Evolutionary conservation across 1,140 invertebrate genomes (phyloP), one percentile per base, ranked within the genome.

Genomic region (Megalopta genalis): DNA sequence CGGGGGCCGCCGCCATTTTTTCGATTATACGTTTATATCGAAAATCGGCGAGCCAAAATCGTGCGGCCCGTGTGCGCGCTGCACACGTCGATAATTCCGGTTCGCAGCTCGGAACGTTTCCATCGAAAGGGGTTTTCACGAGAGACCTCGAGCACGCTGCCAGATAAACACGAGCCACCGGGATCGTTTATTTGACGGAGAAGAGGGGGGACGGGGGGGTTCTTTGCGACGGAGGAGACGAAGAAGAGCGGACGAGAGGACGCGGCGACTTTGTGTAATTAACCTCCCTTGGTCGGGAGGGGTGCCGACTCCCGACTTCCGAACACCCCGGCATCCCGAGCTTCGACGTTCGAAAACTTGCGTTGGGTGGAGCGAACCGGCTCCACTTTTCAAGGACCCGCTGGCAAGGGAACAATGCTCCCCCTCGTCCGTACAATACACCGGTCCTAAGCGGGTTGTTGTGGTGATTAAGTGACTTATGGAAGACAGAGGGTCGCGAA

Each of bases 241-340:
- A 23, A 5, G 46, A 25, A n/a, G 46, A 49, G 5, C 21, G 5
- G 16, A 49, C 10, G 12, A 21, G 39, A 25, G 63, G n/a, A n/a
- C n/a, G n/a, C 39, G 49, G 23, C 10, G n/a, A 63, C 60, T 73
- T 52, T 21, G 71, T 73, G 25, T 54, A 73, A 73, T 73, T 54
- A 73, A 32, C 60, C 60, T n/a, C n/a, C n/a, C n/a, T n/a, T n/a
- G n/a, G n/a, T n/a, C n/a, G n/a, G n/a, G n/a, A n/a, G n/a, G n/a
- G n/a, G n/a, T n/a, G n/a, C 42, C 52, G n/a, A 25, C n/a, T 42
- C 39, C 32, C 32, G 70, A 73, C n/a, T 25, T 64, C 27, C 6
- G 42, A 32, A 72, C 14, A n/a, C 60, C 42, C n/a, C n/a, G 14
- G 25, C 42, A 25, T 73, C 25, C n/a, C n/a, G n/a, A 64, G 60